Conservation (phyloP, 64 coral and sea anemone species). For the Montipora foliosa region DNA sequence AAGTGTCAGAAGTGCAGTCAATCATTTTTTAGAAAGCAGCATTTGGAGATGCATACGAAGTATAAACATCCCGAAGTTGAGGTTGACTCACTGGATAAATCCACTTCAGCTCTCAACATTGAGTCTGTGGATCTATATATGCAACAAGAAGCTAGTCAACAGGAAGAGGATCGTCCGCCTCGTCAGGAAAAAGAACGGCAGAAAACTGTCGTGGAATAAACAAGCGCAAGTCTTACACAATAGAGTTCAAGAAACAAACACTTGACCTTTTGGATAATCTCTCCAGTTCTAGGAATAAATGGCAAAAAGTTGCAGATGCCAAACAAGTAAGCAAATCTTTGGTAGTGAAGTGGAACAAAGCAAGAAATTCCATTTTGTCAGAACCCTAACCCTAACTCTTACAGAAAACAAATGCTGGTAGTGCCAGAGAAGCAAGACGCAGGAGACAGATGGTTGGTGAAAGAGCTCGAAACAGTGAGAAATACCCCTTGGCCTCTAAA, state of each 20-base stretch:
- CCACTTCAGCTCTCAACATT: background rate
- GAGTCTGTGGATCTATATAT: slow-evolving; percentile 37
- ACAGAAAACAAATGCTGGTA: no score
- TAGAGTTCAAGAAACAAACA: background rate
- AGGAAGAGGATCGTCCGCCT: slow-evolving; percentile 16
- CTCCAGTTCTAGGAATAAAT: no score
- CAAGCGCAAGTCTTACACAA: slow-evolving; percentile 2
- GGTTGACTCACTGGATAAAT: background rate
- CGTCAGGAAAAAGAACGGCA: slow-evolving; percentile 29
- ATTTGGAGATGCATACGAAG: slow-evolving; percentile 23
- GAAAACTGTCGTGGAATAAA: slow-evolving; percentile 49
- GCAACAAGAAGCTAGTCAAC: slow-evolving; percentile 46
- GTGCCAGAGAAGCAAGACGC: no score
- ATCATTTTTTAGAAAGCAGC: background rate
- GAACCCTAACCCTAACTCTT: no score
- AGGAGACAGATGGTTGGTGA: no score
- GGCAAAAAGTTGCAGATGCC: no score
- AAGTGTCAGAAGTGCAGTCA: slow-evolving; percentile 37
- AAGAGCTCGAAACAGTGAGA: no score
- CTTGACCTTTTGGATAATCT: no score
- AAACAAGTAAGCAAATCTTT: no score
- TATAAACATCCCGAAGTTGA: slow-evolving; percentile 48
- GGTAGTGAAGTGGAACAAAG: no score
- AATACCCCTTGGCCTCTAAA: no score
- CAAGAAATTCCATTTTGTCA: background rate